Evolutionary conservation across 1,140 invertebrate genomes (phyloP).

Genomic region (Parasteatoda tepidariorum): DNA sequence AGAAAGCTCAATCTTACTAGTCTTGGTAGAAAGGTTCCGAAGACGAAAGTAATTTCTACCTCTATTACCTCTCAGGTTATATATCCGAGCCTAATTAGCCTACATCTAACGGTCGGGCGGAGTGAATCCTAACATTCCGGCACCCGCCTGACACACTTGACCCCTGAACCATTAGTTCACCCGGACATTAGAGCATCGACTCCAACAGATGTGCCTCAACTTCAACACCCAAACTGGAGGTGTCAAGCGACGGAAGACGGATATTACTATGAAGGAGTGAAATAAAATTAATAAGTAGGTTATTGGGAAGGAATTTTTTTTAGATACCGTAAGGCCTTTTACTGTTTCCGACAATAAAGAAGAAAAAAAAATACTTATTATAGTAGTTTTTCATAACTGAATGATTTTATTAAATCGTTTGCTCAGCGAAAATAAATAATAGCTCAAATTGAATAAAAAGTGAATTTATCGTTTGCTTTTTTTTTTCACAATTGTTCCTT

Average conservation of each 20-base stretch:
- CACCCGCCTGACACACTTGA: slow-evolving; percentile 52
- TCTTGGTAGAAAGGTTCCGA: not conserved
- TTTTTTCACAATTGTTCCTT: too few species aligned
- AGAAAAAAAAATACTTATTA: too few species aligned
- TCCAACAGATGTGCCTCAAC: not conserved
- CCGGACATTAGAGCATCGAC: slow-evolving; percentile 42
- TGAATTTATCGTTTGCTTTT: too few species aligned
- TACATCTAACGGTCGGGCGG: slow-evolving; percentile 23
- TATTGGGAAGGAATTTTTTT: not conserved
- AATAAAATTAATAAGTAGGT: not conserved
- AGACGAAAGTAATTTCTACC: slow-evolving; percentile 4
- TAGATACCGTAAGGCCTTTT: not conserved
- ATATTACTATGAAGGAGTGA: slow-evolving; percentile 32
- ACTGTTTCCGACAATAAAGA: too few species aligned
- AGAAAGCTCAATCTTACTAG: too few species aligned
- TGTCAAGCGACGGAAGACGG: not conserved
- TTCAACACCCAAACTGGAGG: not conserved
- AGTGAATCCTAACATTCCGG: slow-evolving; percentile 37
- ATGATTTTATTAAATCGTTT: too few species aligned
- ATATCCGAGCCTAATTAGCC: slow-evolving; percentile 42
- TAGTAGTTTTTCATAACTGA: too few species aligned
- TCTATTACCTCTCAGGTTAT: slow-evolving; percentile 29
- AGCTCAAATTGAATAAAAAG: too few species aligned
- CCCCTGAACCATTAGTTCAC: slow-evolving; percentile 58
- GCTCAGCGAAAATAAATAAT: too few species aligned